phyloP scores from a whole-genome alignment of 92 coral and sea anemone genomes.

The Chrysogorgia sp. region DNA sequence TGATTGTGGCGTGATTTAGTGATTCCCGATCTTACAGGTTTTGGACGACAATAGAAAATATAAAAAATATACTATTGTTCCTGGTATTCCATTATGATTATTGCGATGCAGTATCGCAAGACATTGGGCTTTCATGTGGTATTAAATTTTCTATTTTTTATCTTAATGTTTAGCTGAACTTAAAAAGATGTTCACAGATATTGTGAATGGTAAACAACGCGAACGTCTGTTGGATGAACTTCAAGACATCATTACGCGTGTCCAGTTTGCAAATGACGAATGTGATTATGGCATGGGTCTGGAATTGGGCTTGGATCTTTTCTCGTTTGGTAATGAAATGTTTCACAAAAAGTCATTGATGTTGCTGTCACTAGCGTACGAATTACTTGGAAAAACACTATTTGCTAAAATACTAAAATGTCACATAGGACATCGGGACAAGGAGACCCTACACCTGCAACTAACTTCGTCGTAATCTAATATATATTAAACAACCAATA shows the following conservation, averaged over 20 bases:
- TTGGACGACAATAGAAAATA: neutral
- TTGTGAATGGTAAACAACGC: conserved; percentile 65
- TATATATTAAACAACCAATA: no score
- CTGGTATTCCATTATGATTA: no score
- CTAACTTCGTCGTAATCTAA: neutral
- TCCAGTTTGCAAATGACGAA: conserved; percentile 99
- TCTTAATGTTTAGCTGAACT: conserved; percentile 68
- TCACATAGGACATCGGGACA: conserved; percentile 73
- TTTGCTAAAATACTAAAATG: conserved; percentile 76
- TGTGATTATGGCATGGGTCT: conserved; percentile 99
- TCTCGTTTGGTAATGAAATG: conserved; percentile 88
- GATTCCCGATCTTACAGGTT: neutral
- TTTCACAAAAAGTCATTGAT: conserved; percentile 75
- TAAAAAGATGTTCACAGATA: conserved; percentile 73
- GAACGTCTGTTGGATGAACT: conserved; percentile 86
- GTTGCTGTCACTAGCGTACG: conserved; percentile 87
- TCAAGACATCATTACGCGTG: conserved; percentile 85
- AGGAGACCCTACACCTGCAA: conserved; percentile 16
- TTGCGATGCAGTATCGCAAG: no score
- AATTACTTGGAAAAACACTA: conserved; percentile 69
- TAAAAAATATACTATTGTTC: no score
- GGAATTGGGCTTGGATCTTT: conserved; percentile 88
- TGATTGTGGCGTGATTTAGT: no score
- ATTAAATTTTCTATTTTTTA: neutral
- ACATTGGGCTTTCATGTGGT: neutral